phyloP scores from a whole-genome alignment of 2,888 invertebrate genomes.

The Lochmaea crataegi region DNA sequence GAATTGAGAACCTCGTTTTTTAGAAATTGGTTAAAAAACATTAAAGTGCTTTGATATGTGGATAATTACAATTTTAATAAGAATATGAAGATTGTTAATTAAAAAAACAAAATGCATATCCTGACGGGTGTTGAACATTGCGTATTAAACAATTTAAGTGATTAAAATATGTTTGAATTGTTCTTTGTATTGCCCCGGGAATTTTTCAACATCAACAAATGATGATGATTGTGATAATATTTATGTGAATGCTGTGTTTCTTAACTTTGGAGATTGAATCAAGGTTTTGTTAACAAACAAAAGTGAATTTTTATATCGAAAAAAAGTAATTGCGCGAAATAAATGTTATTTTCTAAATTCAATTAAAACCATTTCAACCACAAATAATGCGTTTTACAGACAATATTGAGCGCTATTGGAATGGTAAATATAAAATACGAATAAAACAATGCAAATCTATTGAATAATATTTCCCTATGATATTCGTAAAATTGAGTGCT shows the following conservation, averaged over 20 bases:
- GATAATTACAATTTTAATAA: too few relatives aligned
- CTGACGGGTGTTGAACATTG: background rate
- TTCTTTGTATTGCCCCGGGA: conserved; percentile 7
- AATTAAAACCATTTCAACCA: too few relatives aligned
- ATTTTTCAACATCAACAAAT: conserved; percentile 12
- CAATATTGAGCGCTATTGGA: too few relatives aligned
- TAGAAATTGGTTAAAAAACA: too few relatives aligned
- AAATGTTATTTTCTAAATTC: too few relatives aligned
- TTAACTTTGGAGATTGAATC: conserved; percentile 8
- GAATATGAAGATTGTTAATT: background rate
- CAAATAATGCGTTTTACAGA: too few relatives aligned
- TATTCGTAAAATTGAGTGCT: too few relatives aligned
- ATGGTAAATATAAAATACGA: too few relatives aligned
- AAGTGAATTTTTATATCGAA: background rate
- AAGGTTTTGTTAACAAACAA: background rate
- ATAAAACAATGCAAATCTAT: too few relatives aligned
- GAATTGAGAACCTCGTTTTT: too few relatives aligned
- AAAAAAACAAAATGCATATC: conserved; percentile 1
- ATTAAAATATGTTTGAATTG: conserved; percentile 9
- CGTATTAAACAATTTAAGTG: conserved; percentile 1
- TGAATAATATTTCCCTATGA: too few relatives aligned
- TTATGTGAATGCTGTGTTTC: conserved; percentile 2
- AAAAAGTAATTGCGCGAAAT: background rate
- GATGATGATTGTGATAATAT: conserved; percentile 4
- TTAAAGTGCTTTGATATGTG: too few relatives aligned